Percentiles rank a stretch among this genome's conserved stretches.
phyloP scores from a whole-genome alignment of 2,113 vertebrate genomes.

The Urocolius indicus region DNA sequence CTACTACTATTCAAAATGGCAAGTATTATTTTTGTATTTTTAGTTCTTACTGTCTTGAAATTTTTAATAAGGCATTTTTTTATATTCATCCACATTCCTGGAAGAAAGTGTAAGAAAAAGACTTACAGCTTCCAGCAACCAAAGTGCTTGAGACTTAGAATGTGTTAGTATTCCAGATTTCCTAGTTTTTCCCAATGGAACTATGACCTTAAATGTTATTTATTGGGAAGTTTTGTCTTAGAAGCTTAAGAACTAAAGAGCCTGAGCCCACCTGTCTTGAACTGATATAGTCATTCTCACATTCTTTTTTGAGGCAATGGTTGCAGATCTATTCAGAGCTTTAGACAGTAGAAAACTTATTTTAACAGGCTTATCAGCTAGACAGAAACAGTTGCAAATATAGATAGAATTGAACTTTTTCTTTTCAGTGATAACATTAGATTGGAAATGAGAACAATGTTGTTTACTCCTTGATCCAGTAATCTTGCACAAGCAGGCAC shows the following conservation, averaged over 20 bases:
- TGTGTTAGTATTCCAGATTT: background rate
- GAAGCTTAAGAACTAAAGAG: background rate
- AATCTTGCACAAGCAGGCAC: background rate
- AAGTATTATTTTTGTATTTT: background rate
- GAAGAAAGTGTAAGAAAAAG: background rate
- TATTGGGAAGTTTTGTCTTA: background rate
- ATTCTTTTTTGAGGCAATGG: background rate
- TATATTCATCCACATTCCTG: background rate
- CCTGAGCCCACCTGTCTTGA: background rate
- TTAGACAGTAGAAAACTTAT: background rate
- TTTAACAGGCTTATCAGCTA: background rate
- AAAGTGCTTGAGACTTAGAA: background rate
- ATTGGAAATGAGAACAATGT: background rate
- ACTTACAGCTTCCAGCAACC: background rate
- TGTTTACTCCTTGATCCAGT: background rate
- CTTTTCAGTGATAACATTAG: background rate
- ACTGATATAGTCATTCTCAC: background rate
- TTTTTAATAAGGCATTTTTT: background rate
- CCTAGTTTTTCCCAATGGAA: background rate
- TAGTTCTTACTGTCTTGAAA: background rate
- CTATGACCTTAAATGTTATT: background rate
- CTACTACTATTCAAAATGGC: background rate
- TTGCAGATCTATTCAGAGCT: background rate
- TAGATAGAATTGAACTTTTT: background rate
- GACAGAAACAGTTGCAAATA: background rate